Base-by-base conservation (phyloP, 1,140 invertebrate species). In the Orussus abietinus region DNA sequence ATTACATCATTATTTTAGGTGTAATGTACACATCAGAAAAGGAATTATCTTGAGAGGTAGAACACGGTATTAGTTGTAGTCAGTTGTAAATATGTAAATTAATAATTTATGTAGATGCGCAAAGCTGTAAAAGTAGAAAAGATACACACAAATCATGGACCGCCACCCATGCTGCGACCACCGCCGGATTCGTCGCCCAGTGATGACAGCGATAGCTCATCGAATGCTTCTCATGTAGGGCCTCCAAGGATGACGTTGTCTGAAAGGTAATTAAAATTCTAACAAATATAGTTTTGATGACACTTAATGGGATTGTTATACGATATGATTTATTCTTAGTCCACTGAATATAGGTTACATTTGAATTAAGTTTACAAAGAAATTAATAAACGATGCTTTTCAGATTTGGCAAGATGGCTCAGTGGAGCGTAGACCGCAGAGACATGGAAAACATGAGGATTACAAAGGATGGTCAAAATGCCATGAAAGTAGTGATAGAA, bases 391-490 rank as follows among this genome's bases (percentile, higher is more conserved):
- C 5, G 30, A 31, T 5, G 5, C 9, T 40, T 47, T 39, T 18
- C 37, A 74, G 90, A 17, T 92, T 92, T 71, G 88, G 88, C 45
- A 90, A 90, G 75, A 89, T 92, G 80, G 88, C 88, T 26, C 88
- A 92, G 57, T 89, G 88, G 84, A 83, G 78, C 41, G 84, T 86
- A 3, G 88, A 90, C 72, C 74, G 85, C 9, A 71, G 88, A 42
- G 85, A 88, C 37, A 80, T 86, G 56, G 84, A 88, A 64, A 91
- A 90, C 58, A 86, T 92, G 82, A 76, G 85, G 21, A 90, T 92
- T 37, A 90, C 88, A 22, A 84, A 87, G 52, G 81, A 83, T 20
- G 76, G 72, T 11, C 79, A 81, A 39, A 80, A 79, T 32, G 79
- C 80, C 15, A 77, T 86, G 55, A 86, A 87, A 68, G 86, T 88